Evolutionary conservation across 1,140 invertebrate species (phyloP).

Genomic region (Oscheius sp.): DNA sequence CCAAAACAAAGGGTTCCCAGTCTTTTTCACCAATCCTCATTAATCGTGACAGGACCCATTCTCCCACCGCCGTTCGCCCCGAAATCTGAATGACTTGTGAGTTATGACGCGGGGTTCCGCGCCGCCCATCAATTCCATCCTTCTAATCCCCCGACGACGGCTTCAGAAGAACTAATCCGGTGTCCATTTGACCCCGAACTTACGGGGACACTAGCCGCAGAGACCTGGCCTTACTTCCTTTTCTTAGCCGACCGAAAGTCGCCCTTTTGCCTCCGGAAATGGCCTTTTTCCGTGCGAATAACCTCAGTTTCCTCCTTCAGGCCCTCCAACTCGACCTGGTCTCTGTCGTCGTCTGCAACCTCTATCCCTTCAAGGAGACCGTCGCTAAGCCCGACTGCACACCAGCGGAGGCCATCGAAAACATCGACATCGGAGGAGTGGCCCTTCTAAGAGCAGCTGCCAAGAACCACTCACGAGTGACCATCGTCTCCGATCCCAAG

Average conservation of each 20-base stretch:
- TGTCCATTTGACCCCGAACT: too few species aligned
- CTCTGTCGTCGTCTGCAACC: constrained; percentile 75
- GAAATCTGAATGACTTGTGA: too few species aligned
- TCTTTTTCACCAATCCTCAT: too few species aligned
- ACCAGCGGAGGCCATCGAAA: constrained; percentile 87
- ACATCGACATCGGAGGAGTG: constrained; percentile 91
- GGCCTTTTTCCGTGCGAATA: background rate
- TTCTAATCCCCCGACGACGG: constrained; percentile 2
- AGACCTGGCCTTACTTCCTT: background rate
- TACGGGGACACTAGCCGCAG: too few species aligned
- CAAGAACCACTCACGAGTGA: constrained; percentile 93
- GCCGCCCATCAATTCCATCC: background rate
- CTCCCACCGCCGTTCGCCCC: too few species aligned
- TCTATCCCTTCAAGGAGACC: constrained; percentile 92
- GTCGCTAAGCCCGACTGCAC: constrained; percentile 78
- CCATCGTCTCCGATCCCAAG: constrained; percentile 84
- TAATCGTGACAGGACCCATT: too few species aligned
- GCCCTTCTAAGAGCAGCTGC: constrained; percentile 89
- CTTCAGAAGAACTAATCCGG: constrained; percentile 5
- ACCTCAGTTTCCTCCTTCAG: constrained; percentile 25
- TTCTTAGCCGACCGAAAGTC: background rate
- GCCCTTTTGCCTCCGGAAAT: background rate
- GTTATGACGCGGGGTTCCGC: background rate
- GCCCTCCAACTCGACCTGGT: constrained; percentile 28
- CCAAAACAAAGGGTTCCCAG: too few species aligned